These are phyloP conservation scores for Subacronicta megacephala DNA, from an alignment of 2,888 invertebrate species.

Conservation along the genomic window DNA sequence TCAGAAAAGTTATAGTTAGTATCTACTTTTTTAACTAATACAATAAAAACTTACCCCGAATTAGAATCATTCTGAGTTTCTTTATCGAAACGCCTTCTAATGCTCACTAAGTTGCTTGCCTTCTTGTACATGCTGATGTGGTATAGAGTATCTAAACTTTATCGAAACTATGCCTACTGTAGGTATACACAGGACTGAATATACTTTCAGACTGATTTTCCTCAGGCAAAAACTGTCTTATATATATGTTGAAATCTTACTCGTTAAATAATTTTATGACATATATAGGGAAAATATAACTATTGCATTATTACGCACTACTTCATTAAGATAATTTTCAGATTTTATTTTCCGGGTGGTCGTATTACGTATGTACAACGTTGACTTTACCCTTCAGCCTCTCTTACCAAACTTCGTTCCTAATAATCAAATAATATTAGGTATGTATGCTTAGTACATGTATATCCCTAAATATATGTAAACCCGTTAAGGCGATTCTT, in stretches of 20 bases:
- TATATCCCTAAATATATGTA: too few species aligned
- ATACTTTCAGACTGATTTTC: constrained; percentile 25
- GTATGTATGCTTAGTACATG: too few species aligned
- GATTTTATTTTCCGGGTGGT: constrained; percentile 20
- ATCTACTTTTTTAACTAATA: too few species aligned
- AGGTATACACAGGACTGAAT: constrained; percentile 18
- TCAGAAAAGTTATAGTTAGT: too few species aligned
- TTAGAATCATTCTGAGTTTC: constrained; percentile 26
- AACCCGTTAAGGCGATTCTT: too few species aligned
- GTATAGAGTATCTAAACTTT: constrained; percentile 46
- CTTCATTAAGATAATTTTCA: constrained; percentile 19
- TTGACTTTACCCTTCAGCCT: too few species aligned
- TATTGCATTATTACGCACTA: constrained; percentile 1
- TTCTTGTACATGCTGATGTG: constrained; percentile 43
- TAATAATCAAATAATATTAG: too few species aligned
- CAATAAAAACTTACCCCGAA: constrained; percentile 22
- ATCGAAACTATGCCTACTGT: constrained; percentile 27
- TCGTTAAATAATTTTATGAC: constrained; percentile 19
- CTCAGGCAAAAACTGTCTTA: constrained; percentile 6
- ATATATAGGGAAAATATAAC: constrained; percentile 25
- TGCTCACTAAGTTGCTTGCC: constrained; percentile 37
- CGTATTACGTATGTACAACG: constrained; percentile 1
- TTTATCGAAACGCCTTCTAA: constrained; percentile 36
- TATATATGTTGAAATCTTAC: constrained; percentile 13
- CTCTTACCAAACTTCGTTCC: too few species aligned